Evolutionary conservation across 2,888 invertebrate species (phyloP).

Genomic region (Melinopterus prodromus): DNA sequence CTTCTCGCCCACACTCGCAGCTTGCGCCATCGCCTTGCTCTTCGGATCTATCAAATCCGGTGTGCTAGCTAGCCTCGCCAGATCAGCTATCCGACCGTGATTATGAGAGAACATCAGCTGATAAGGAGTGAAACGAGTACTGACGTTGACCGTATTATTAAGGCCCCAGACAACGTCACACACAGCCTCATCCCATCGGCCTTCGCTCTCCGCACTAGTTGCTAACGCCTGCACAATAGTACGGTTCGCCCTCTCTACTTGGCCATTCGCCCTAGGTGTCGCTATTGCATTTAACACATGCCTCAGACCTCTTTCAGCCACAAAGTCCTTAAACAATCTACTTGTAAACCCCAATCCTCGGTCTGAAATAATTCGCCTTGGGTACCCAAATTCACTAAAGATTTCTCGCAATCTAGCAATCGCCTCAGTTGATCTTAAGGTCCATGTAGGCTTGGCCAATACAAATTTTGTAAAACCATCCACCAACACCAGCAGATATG

Average conservation of each 20-base stretch:
- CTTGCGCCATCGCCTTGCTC: no score
- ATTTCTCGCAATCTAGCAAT: slow-evolving; percentile 46
- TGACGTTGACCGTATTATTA: slow-evolving; percentile 45
- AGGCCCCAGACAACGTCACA: slow-evolving; percentile 50
- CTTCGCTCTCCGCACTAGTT: slow-evolving; percentile 48
- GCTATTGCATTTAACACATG: no score
- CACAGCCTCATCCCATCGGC: slow-evolving; percentile 52
- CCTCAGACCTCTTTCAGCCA: no score
- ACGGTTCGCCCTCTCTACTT: no score
- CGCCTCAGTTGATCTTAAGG: slow-evolving; percentile 40
- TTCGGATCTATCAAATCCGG: no score
- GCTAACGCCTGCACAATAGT: slow-evolving; percentile 44
- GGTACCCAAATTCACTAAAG: slow-evolving; percentile 24
- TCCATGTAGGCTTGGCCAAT: slow-evolving; percentile 33
- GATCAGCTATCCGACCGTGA: no score
- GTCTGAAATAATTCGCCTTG: no score
- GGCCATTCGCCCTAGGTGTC: no score
- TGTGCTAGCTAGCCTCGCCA: no score
- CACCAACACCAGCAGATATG: slow-evolving; percentile 42
- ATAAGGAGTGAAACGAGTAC: slow-evolving; percentile 17
- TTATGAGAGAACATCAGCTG: background rate
- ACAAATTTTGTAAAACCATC: slow-evolving; percentile 42
- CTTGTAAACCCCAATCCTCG: slow-evolving; percentile 14
- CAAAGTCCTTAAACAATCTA: slow-evolving; percentile 43
- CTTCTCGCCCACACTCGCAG: no score